Percentiles rank a stretch among this genome's conserved stretches.
These are phyloP conservation scores for Drosophila ogumai DNA, from an alignment of 1,140 invertebrate genomes.

Conservation along the genomic window DNA sequence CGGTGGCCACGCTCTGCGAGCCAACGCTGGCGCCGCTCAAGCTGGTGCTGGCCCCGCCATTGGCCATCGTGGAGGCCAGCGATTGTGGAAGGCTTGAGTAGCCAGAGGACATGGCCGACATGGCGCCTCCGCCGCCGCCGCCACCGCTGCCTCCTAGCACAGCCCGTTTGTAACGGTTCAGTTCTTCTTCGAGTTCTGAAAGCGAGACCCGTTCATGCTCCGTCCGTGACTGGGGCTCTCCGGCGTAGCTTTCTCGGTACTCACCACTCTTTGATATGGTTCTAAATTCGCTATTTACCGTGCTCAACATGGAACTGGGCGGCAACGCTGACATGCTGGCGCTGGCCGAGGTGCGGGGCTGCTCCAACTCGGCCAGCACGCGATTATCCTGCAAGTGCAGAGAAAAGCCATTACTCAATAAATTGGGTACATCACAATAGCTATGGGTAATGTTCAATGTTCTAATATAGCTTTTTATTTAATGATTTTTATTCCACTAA, in stretches of 20 bases:
- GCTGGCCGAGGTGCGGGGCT: constrained; percentile 87
- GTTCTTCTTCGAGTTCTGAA: constrained; percentile 83
- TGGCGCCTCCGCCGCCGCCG: constrained; percentile 56
- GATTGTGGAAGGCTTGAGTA: constrained; percentile 75
- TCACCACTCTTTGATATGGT: constrained; percentile 85
- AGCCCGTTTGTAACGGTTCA: constrained; percentile 83
- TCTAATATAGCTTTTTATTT: too few relatives aligned
- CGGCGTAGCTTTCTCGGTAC: not conserved
- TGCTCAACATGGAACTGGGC: constrained; percentile 83
- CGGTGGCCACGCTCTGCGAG: constrained; percentile 61
- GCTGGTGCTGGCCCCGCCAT: constrained; percentile 70
- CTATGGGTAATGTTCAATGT: not conserved
- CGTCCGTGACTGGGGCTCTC: not conserved
- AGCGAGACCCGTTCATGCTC: not conserved
- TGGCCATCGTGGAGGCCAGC: constrained; percentile 71
- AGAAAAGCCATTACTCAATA: not conserved
- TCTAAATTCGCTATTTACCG: constrained; percentile 84
- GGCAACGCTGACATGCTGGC: constrained; percentile 78
- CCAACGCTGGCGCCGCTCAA: constrained; percentile 72
- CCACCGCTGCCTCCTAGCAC: constrained; percentile 71
- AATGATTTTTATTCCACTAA: too few relatives aligned
- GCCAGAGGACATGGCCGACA: constrained; percentile 75
- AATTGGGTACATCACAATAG: not conserved
- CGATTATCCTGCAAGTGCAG: constrained; percentile 87
- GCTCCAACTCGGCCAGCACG: constrained; percentile 95